Evolutionary conservation across 2,888 invertebrate genomes (phyloP).

Genomic region (Ophion ventricosus): DNA sequence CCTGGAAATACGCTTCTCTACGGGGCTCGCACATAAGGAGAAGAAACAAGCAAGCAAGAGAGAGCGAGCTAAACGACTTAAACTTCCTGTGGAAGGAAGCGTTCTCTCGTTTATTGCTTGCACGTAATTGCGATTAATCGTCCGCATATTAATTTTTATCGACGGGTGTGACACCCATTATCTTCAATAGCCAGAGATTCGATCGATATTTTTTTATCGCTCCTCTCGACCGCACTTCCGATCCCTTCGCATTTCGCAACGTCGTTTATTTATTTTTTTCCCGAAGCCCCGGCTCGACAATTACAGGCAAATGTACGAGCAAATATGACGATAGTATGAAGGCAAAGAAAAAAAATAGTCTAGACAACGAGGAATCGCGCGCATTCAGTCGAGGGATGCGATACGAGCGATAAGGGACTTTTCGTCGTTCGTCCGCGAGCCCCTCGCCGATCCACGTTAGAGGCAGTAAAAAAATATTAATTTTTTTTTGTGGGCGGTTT

Average conservation of each 20-base stretch:
- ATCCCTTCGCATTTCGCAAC: neutral
- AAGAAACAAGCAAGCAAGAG: slow-evolving; percentile 4
- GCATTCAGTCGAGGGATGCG: slow-evolving; percentile 27
- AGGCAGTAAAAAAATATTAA: slow-evolving; percentile 7
- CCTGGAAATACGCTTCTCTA: slow-evolving; percentile 43
- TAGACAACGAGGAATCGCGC: slow-evolving; percentile 60
- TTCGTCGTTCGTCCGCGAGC: neutral
- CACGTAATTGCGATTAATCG: slow-evolving; percentile 42
- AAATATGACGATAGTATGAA: neutral
- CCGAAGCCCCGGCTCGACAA: neutral
- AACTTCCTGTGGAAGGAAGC: slow-evolving; percentile 53
- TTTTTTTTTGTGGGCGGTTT: neutral
- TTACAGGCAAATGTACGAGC: neutral
- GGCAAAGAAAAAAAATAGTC: slow-evolving; percentile 58
- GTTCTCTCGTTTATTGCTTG: slow-evolving; percentile 14
- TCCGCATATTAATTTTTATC: slow-evolving; percentile 39
- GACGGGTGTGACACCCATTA: slow-evolving; percentile 18
- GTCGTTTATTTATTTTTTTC: neutral
- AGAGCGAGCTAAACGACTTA: slow-evolving; percentile 25
- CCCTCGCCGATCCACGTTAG: neutral
- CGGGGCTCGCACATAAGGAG: slow-evolving; percentile 17
- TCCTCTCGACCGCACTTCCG: neutral
- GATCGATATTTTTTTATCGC: neutral
- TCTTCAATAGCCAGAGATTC: neutral
- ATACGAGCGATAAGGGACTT: slow-evolving; percentile 44